Evolutionary conservation across 2,888 invertebrate species (phyloP).

Genomic region (Hydrotaea diabolus): DNA sequence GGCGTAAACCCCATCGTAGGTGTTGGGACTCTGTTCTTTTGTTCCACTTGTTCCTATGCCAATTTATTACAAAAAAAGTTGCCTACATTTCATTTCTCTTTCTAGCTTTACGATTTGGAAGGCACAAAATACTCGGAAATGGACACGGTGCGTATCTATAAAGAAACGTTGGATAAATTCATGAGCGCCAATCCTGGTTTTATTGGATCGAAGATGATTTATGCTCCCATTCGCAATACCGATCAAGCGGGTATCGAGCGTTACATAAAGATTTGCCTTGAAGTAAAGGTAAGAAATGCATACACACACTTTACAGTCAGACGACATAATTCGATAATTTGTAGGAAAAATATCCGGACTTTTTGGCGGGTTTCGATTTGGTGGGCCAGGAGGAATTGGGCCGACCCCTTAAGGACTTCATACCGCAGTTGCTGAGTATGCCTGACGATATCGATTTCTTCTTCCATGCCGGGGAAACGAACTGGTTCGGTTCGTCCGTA

Average conservation of each 20-base stretch:
- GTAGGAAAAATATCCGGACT: constrained; percentile 83
- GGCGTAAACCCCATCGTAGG: too few species aligned
- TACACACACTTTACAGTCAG: not conserved
- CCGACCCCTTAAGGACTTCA: constrained; percentile 84
- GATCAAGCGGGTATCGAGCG: constrained; percentile 78
- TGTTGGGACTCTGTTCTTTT: too few species aligned
- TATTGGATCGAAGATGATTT: constrained; percentile 86
- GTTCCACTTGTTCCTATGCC: too few species aligned
- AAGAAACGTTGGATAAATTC: constrained; percentile 83
- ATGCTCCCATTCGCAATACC: constrained; percentile 83
- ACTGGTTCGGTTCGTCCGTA: constrained; percentile 85
- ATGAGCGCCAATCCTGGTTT: constrained; percentile 84
- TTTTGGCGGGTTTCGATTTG: constrained; percentile 90
- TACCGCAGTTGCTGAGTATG: constrained; percentile 82
- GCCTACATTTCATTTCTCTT: not conserved
- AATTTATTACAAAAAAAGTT: too few species aligned
- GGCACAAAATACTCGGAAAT: constrained; percentile 83
- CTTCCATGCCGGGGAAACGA: constrained; percentile 92
- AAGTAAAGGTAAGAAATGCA: constrained; percentile 72
- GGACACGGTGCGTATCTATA: constrained; percentile 84
- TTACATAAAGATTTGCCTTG: constrained; percentile 80
- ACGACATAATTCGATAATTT: constrained; percentile 69
- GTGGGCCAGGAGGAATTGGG: constrained; percentile 90
- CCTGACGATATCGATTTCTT: constrained; percentile 84
- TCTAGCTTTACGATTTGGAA: constrained; percentile 84